phyloP scores from a whole-genome alignment of 2,113 vertebrate species.

The Nesospiza acunhae region DNA sequence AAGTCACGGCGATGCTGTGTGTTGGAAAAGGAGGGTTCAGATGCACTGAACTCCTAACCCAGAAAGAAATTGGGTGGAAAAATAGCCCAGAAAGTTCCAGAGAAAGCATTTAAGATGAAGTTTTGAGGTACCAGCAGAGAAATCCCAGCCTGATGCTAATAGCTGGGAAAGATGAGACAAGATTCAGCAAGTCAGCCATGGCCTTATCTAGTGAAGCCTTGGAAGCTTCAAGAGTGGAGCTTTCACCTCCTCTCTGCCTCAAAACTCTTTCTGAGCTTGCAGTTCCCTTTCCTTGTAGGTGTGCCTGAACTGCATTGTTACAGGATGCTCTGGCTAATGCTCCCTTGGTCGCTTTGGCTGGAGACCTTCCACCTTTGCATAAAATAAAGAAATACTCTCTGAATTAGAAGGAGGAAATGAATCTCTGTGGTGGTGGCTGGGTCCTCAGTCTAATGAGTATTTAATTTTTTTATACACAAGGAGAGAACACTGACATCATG shows the following conservation, averaged over 20 bases:
- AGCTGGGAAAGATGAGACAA: background rate
- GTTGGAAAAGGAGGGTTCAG: background rate
- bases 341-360: background rate
- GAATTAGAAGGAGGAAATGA: background rate
- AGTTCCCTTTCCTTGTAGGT: background rate
- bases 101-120: background rate
- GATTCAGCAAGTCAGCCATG: background rate
- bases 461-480: background rate
- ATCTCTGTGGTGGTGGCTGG: background rate
- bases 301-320: background rate
- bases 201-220: background rate
- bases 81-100: background rate
- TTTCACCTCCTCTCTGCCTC: background rate
- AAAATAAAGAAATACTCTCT: background rate
- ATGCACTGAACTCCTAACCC: background rate
- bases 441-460: background rate
- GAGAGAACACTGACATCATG: background rate
- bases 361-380: background rate
- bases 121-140: background rate
- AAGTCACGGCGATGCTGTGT: background rate
- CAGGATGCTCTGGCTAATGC: fast-evolving
- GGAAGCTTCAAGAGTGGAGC: background rate
- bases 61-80: background rate
- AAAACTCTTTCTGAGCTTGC: background rate
- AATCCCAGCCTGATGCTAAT: background rate